Conservation (phyloP, 2,888 invertebrate genomes). For the Pandemis corylana region DNA sequence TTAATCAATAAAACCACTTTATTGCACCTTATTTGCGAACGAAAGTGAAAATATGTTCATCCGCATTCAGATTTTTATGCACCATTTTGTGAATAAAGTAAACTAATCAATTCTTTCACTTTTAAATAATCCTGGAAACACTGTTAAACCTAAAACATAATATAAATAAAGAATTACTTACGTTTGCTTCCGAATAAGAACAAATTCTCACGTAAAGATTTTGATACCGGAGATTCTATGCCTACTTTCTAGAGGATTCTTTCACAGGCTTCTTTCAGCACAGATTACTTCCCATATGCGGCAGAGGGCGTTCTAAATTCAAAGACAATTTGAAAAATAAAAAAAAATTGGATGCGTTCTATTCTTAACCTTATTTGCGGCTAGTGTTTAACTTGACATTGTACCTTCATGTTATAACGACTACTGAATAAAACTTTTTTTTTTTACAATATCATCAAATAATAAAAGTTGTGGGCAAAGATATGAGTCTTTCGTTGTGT, state of each 20-base stretch:
- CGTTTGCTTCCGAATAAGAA: constrained; percentile 78
- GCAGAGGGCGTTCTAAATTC: constrained; percentile 81
- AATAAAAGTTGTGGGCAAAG: background rate
- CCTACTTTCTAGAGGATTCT: constrained; percentile 84
- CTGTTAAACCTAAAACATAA: constrained; percentile 47
- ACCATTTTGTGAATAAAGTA: constrained; percentile 59
- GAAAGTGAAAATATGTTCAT: constrained; percentile 58
- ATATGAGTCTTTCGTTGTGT: too few species aligned
- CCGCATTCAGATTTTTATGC: constrained; percentile 54
- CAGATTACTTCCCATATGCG: constrained; percentile 63
- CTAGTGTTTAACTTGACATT: constrained; percentile 45
- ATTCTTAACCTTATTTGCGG: constrained; percentile 47
- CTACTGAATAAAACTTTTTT: background rate
- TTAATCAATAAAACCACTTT: constrained; percentile 74
- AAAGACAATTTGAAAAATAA: constrained; percentile 68
- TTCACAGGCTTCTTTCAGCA: constrained; percentile 83
- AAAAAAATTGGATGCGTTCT: constrained; percentile 50
- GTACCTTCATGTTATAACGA: background rate
- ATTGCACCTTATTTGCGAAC: constrained; percentile 62
- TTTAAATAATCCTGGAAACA: constrained; percentile 46
- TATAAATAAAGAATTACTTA: constrained; percentile 69
- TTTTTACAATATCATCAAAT: background rate
- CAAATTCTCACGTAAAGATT: constrained; percentile 83
- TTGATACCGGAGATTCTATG: constrained; percentile 83
- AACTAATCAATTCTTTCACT: constrained; percentile 52